Evolutionary conservation across 2,797 vertebrate genomes (phyloP), one percentile per base, ranked within the genome.

Genomic region (Darevskia nairensis): DNA sequence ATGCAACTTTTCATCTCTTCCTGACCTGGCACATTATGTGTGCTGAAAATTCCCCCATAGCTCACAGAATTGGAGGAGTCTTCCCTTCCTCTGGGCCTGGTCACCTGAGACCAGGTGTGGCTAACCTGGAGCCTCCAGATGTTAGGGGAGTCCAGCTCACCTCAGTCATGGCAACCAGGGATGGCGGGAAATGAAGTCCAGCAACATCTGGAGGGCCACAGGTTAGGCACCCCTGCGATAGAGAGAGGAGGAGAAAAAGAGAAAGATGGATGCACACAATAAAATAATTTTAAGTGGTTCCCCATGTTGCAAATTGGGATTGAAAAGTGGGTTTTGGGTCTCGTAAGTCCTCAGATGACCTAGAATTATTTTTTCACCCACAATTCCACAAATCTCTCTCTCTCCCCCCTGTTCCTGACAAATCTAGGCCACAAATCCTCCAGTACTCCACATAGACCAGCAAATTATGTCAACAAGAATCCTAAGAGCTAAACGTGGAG

Each of bases 361-460:
- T 50, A 50, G 59, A 85, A 66, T 61, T 19, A 23, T 61, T 6
- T 29, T 44, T 1, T 11, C 6, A 10, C 29, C 41, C 3, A 77
- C 25, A 46, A 29, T 23, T 25, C 41, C 25, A 72, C 21, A 8
- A 21, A n/a, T n/a, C n/a, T 61, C 46, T 23, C 23, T 61, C 75
- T 1, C 41, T 3, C 23, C 13, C 55, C 8, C 64, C 19, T 5
- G 27, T 41, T 46, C 66, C 66, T 21, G 21, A 50, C 39, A n/a
- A 61, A 81, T 74, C 68, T 21, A 81, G 78, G 78, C 35, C 78
- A 87, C 86, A 59, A 39, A 64, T 15, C 86, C 50, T 23, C 10
- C 23, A 19, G 76, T 1, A 6, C 71, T 39, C 50, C 77, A 59
- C 21, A 5, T 23, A n/a, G 77, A 69, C 10, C 39, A 41, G 46